Base-by-base conservation (phyloP, 2,113 vertebrate genomes). In the Oostethus manadensis region DNA sequence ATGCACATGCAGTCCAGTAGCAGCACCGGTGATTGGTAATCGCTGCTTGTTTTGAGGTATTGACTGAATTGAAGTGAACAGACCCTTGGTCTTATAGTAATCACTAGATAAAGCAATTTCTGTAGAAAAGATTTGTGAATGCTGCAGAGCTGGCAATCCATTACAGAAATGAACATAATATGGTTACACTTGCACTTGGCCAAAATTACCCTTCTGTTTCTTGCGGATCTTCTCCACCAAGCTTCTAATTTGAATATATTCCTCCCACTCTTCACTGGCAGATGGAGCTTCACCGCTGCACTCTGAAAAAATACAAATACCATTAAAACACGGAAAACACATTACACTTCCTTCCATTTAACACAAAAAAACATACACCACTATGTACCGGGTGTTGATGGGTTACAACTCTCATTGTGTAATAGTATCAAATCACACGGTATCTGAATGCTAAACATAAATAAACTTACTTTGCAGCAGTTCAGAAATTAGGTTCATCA, bases 191-290 rank as follows among this genome's bases (percentile, higher is more conserved):
- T 38, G 35, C 7, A 38, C 35, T 38, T 38, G 35, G 35, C 7
- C 35, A 42, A 33, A 16, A 54, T 78, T 80, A 98, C 97, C 95
- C 85, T 97, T 99, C 57, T 99, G 97, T 49, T 99, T 99, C 86
- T 96, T 99, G 45, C 94, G 89, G 71, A 99, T 98, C 85, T 96
- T 98, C 78, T 99, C 97, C 50, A 98, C 94, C 44, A 98, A 86
- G 0, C 83, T 81, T 63, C 93, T 91, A 72, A 99, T 98, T 82
- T 98, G 95, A 6, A 93, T 66, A 14, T 98, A 97, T 66, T 99
- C 97, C 66, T 98, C 96, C 97, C 95, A 99, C 66, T 99, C 95
- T 50, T 93, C 96, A 22, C 94, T 94, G 57, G 93, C 90, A 69
- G 93, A 88, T 0, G 95, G 92, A 0, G 92, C 89, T 55, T 93